These are phyloP conservation scores for Plagodis pulveraria DNA, from an alignment of 2,888 invertebrate genomes.

Conservation along the genomic window DNA sequence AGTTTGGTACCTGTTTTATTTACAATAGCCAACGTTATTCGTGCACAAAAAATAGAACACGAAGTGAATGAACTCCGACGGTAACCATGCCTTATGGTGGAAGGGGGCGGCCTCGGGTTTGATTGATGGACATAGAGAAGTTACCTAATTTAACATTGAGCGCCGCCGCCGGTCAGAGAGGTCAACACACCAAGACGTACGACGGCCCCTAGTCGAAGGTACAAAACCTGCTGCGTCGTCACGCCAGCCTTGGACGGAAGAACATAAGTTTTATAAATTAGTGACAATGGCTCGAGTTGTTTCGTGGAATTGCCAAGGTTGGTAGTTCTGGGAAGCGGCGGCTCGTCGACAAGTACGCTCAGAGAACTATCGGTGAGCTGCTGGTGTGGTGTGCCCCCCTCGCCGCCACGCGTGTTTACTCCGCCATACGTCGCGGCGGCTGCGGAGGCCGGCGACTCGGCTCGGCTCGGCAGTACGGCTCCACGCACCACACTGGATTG, in stretches of 20 bases:
- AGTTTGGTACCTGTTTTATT: slow-evolving; percentile 1
- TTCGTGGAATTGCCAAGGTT: slow-evolving; percentile 81
- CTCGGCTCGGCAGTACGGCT: slow-evolving; percentile 66
- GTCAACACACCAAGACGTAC: slow-evolving; percentile 51
- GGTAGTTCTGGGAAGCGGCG: slow-evolving; percentile 76
- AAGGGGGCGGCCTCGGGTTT: slow-evolving; percentile 50
- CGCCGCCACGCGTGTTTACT: slow-evolving; percentile 40
- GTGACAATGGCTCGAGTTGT: slow-evolving; percentile 80
- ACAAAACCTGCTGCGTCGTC: slow-evolving; percentile 36
- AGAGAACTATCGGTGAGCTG: slow-evolving; percentile 34
- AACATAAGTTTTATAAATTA: slow-evolving; percentile 80
- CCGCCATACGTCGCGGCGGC: slow-evolving; percentile 33
- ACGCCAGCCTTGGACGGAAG: slow-evolving; percentile 65
- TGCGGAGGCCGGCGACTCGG: slow-evolving; percentile 23
- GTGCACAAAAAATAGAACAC: slow-evolving; percentile 62
- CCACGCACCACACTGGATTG: slow-evolving; percentile 61
- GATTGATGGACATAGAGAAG: slow-evolving; percentile 63
- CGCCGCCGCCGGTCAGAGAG: slow-evolving; percentile 43
- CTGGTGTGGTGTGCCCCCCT: slow-evolving; percentile 42
- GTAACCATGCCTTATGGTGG: slow-evolving; percentile 53
- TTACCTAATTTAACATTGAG: slow-evolving; percentile 52
- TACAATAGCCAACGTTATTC: slow-evolving; percentile 35
- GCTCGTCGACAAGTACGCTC: slow-evolving; percentile 54
- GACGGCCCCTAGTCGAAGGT: slow-evolving; percentile 35
- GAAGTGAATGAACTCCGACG: slow-evolving; percentile 71